Conservation (phyloP, 1,140 invertebrate species). For the Lordiphosa collinella region DNA sequence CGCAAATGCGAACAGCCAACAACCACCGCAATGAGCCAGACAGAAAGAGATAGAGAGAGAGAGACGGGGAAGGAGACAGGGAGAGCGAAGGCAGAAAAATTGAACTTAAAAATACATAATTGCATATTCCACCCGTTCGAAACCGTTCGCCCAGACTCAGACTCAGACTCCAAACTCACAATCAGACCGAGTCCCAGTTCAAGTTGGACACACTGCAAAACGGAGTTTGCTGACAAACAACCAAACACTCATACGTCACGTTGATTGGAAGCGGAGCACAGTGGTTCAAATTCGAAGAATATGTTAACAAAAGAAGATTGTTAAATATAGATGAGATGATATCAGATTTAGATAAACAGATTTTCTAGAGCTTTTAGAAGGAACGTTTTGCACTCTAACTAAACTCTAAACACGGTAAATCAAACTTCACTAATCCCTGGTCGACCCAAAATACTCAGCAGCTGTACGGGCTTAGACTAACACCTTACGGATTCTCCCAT, state of each 20-base stretch:
- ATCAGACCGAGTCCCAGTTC: constrained; percentile 20
- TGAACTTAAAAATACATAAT: constrained; percentile 78
- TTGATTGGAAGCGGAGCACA: constrained; percentile 56
- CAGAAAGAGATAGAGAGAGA: background rate
- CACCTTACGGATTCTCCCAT: too few species aligned
- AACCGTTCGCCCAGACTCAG: constrained; percentile 14
- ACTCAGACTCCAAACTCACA: constrained; percentile 14
- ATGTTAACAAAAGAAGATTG: background rate
- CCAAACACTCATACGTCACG: constrained; percentile 70
- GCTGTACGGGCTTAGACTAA: too few species aligned
- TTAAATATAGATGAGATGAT: too few species aligned
- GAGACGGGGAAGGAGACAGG: constrained; percentile 32
- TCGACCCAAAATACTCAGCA: too few species aligned
- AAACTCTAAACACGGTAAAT: too few species aligned
- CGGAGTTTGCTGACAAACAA: constrained; percentile 59
- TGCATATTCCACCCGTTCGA: constrained; percentile 58
- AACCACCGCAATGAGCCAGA: constrained; percentile 11
- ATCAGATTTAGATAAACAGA: too few species aligned
- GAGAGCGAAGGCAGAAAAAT: constrained; percentile 67
- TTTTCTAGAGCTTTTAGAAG: too few species aligned
- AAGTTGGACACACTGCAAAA: constrained; percentile 52
- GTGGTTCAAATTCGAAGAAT: constrained; percentile 13
- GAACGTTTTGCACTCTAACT: too few species aligned
- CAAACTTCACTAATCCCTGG: too few species aligned
- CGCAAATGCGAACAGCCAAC: constrained; percentile 47